A percentile compares a stretch with the other conserved stretches of the same genome.
Conservation (phyloP, 2,113 vertebrate species). For the Natator depressus region DNA sequence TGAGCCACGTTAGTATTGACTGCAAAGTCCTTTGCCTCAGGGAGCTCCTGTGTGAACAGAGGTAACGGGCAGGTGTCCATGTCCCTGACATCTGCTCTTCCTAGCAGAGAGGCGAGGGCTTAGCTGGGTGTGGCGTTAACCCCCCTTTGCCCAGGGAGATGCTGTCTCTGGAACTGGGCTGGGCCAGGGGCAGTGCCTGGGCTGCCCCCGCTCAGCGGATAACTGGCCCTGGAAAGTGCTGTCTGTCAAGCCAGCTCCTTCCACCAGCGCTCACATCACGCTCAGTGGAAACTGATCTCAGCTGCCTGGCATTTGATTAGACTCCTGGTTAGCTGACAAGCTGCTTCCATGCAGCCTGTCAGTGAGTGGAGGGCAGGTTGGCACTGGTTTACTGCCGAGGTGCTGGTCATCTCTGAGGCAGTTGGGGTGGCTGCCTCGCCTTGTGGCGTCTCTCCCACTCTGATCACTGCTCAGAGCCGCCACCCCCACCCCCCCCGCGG, state of each 20-base stretch:
- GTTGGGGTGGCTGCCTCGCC: background rate
- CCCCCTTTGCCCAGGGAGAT: background rate
- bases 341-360: background rate
- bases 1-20: background rate
- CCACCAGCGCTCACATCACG: background rate
- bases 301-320: background rate
- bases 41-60: background rate
- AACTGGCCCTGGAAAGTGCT: background rate
- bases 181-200: background rate
- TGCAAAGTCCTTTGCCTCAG: background rate
- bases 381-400: background rate
- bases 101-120: background rate
- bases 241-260: fast-evolving
- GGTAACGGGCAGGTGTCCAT: background rate
- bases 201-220: background rate
- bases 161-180: background rate
- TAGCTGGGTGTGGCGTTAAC: background rate
- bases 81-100: background rate
- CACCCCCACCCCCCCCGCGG: too few relatives aligned
- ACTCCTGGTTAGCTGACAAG: background rate
- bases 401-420: background rate
- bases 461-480: background rate
- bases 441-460: background rate
- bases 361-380: background rate
- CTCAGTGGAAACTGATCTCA: background rate